phyloP scores from a whole-genome alignment of 2,888 invertebrate genomes.

The Luffia ferchaultella region DNA sequence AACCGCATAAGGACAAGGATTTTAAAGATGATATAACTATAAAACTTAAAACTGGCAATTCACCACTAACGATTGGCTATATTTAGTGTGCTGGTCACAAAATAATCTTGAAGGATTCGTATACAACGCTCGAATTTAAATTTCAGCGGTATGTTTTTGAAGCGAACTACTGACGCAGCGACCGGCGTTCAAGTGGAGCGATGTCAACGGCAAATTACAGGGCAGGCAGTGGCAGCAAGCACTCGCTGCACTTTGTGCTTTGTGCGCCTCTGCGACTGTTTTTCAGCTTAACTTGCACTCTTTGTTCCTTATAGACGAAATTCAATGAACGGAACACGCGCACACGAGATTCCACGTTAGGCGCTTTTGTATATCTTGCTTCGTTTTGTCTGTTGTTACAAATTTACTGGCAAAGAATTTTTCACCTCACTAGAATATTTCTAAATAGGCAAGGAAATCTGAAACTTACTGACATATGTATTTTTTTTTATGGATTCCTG shows the following conservation, averaged over 20 bases:
- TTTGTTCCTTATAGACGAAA: conserved; percentile 22
- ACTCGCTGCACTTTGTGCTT: conserved; percentile 40
- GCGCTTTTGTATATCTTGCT: neutral
- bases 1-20: no score
- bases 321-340: neutral
- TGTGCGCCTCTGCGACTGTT: conserved; percentile 31
- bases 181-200: conserved; percentile 16
- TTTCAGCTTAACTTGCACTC: conserved; percentile 37
- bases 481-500: no score
- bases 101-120: no score
- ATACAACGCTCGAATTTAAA: neutral
- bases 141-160: neutral
- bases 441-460: no score
- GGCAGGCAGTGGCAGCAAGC: conserved; percentile 25
- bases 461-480: no score
- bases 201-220: conserved; percentile 46
- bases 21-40: no score
- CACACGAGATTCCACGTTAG: neutral
- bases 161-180: neutral
- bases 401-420: neutral
- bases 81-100: no score
- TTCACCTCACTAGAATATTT: neutral
- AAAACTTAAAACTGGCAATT: no score
- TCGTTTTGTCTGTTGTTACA: neutral
- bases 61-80: no score